phyloP scores from a whole-genome alignment of 2,888 invertebrate genomes.

The Arrhopalites spinosus region DNA sequence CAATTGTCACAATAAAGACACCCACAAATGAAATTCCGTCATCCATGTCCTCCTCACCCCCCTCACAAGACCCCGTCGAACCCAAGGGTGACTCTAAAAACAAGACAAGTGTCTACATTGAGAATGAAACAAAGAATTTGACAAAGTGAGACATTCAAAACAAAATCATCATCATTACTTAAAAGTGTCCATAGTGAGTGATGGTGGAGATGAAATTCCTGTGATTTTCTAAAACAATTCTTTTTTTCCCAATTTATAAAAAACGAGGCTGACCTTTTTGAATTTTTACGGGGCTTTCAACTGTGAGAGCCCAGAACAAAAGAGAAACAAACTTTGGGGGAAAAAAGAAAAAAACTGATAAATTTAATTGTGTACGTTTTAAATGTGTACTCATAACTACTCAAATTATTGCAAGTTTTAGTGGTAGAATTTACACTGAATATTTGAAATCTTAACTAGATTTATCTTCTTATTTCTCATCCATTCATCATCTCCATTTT shows the following conservation, averaged over 20 bases:
- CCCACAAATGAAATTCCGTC: neutral
- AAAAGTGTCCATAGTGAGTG: neutral
- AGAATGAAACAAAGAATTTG: constrained; percentile 25
- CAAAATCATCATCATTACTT: constrained; percentile 14
- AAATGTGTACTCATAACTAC: too few relatives aligned
- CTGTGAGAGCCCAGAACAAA: too few relatives aligned
- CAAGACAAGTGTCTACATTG: constrained; percentile 22
- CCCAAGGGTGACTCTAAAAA: neutral
- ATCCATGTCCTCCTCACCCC: neutral
- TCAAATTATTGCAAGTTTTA: too few relatives aligned
- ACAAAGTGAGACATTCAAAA: constrained; percentile 11
- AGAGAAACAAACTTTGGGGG: too few relatives aligned
- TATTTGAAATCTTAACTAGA: too few relatives aligned
- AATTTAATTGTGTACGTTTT: too few relatives aligned
- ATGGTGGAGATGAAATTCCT: constrained; percentile 17
- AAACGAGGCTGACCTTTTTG: constrained; percentile 29
- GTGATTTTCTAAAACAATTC: constrained; percentile 28
- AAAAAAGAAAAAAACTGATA: too few relatives aligned
- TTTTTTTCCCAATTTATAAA: neutral
- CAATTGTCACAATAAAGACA: neutral
- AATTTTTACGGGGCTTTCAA: constrained; percentile 15
- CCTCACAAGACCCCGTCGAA: neutral
- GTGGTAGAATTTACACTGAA: too few relatives aligned
- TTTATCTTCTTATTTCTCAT: too few relatives aligned
- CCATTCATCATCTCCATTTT: too few relatives aligned